Evolutionary conservation across 2,113 vertebrate species (phyloP), one percentile per base, ranked within the genome.

Genomic region (Dasypus novemcinctus): DNA sequence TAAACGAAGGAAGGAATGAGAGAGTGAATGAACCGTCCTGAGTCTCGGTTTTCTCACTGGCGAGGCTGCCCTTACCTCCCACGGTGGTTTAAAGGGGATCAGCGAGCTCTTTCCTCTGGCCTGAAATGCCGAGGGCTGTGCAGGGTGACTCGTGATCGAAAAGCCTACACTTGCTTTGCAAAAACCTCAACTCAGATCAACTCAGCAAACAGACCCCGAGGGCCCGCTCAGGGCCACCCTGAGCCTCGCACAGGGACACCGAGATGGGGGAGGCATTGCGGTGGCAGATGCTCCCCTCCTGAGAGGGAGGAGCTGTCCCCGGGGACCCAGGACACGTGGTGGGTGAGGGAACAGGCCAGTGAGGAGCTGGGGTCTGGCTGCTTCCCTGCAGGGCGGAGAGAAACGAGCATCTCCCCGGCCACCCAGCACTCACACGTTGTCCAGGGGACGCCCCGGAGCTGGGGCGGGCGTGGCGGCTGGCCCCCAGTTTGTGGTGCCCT

Each of bases 121-220:
- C 27, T 82, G 63, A 79, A 91, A 79, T 64, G 14, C 36, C 38
- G 92, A 74, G 80, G 49, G 27, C 27, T 74, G 0, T 29, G 54
- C 31, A 41, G 27, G 80, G 63, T 38, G 87, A 23, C 57, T 57
- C 63, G 80, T 9, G 36, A 79, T 13, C 18, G 49, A 25, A 74
- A 87, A 92, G 59, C 71, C 85, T 90, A 72, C 43, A 68, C 59
- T 79, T 81, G 57, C 23, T 66, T 78, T 87, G 69, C 3, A 20
- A 80, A 63, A 88, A 80, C 29, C 21, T 84, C 76, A 54, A 33
- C 23, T 75, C 54, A 1, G 6, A 38, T 52, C 57, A 86, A 63
- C 75, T 85, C 66, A 81, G 93, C 63, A 38, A 46, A 61, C 25
- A 57, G 81, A 75, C 36, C 46, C 72, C 57, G 29, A 57, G 46